These are phyloP conservation scores for Lochmaea crataegi DNA, from an alignment of 2,888 invertebrate genomes.

Conservation along the genomic window DNA sequence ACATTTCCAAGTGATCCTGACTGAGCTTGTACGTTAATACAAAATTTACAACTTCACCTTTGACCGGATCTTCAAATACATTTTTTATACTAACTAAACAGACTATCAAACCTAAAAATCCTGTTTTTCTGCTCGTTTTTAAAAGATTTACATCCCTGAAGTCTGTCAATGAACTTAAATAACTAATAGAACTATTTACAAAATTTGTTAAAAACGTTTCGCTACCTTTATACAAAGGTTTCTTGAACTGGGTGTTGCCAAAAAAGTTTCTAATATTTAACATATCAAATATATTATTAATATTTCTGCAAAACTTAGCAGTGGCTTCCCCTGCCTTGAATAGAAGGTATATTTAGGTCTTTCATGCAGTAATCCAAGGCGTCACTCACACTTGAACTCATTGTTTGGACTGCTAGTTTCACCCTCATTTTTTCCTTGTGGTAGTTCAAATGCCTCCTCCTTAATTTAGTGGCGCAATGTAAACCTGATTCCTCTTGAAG, in stretches of 20 bases:
- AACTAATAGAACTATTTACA: no score
- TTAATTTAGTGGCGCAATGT: no score
- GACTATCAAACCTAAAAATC: conserved; percentile 39
- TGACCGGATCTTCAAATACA: conserved; percentile 11
- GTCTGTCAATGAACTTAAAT: not conserved
- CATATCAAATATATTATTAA: conserved; percentile 39
- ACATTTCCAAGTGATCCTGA: no score
- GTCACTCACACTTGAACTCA: conserved; percentile 39
- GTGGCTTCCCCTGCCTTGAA: conserved; percentile 34
- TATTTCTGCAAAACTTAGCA: conserved; percentile 28
- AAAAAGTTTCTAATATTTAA: no score
- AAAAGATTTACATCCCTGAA: conserved; percentile 27
- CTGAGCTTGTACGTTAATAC: no score
- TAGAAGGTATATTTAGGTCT: conserved; percentile 31
- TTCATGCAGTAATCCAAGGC: conserved; percentile 33
- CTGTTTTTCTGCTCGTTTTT: conserved; percentile 36
- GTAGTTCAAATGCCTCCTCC: no score
- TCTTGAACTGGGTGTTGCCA: conserved; percentile 30
- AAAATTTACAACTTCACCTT: not conserved
- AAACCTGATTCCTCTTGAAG: no score
- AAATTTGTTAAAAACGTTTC: no score
- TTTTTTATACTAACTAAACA: conserved; percentile 9
- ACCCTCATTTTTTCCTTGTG: no score
- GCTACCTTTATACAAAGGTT: conserved; percentile 13
- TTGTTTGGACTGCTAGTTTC: conserved; percentile 34